Evolutionary conservation across 2,113 vertebrate species (phyloP), one percentile per base, ranked within the genome.

Genomic region (Tetrax tetrax): DNA sequence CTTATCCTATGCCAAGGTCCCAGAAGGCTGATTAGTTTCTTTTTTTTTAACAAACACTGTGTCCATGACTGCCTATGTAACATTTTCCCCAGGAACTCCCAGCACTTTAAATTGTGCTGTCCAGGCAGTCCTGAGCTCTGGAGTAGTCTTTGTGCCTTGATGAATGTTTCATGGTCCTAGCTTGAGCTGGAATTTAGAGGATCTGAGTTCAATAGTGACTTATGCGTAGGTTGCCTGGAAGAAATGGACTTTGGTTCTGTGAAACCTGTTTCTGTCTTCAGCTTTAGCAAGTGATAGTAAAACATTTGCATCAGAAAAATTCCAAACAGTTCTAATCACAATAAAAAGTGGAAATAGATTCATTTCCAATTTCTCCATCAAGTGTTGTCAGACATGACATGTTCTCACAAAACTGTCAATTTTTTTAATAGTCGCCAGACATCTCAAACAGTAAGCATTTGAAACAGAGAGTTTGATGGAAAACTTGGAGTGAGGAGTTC

Each of bases 201-300:
- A 6, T 45, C 28, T 78, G 64, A 84, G 10, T 35, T 65, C 27
- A 35, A 5, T 2, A 70, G 14, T 27, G 29, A 29, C 50, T 78
- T 0, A 0, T 14, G 20, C 11, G 6, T 22, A 23, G 4, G 12
- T 57, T 82, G 11, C 17, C 9, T 38, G 37, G 35, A 50, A 66
- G 29, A 7, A 60, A n/a, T 13, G 8, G 64, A 45, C 23, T 61
- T 70, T 29, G 19, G 21, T 31, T 54, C 29, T 81, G 33, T 50
- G 31, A 47, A 95, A 78, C 2, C 19, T 31, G 4, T 43, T 92
- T 53, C 31, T 4, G 5, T 29, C 33, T 75, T 87, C 65, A 63
- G 11, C 25, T 79, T 69, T 83, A 64, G 31, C 5, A 63, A 68
- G 25, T 11, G 22, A 53, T 23, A 75, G 17, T 33, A 88, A 88